Conservation (phyloP, 2,113 vertebrate genomes). For the Phylloscopus trochiloides region DNA sequence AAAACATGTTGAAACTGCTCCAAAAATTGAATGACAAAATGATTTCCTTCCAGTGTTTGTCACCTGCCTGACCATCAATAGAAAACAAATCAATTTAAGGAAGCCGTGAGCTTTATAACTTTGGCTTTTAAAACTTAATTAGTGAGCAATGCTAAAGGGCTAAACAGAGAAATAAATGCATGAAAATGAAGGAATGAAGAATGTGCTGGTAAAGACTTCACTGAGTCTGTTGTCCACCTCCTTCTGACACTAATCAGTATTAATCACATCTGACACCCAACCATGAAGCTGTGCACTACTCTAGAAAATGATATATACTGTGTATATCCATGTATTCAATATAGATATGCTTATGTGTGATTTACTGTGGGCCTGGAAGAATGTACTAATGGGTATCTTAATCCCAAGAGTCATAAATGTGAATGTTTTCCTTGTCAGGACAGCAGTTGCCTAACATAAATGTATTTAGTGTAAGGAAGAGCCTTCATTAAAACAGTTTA, state of each 20-base stretch:
- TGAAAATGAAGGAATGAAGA: neutral
- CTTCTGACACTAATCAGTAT: neutral
- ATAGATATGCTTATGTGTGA: neutral
- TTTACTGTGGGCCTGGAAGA: neutral
- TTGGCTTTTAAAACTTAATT: neutral
- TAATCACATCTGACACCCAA: neutral
- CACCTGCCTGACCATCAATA: neutral
- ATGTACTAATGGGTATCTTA: neutral
- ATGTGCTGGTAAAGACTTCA: neutral
- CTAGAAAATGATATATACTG: neutral
- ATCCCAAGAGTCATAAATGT: neutral
- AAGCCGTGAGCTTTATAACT: neutral
- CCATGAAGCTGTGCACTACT: neutral
- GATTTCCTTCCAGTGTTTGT: neutral
- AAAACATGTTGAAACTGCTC: neutral
- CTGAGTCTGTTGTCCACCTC: neutral
- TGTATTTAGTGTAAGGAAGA: neutral
- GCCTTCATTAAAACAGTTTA: neutral
- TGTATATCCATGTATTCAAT: neutral
- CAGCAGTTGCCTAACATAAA: neutral
- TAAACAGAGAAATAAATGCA: neutral
- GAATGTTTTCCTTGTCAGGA: neutral
- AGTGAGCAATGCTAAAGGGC: neutral
- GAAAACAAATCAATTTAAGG: neutral
- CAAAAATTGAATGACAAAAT: neutral